phyloP scores from a whole-genome alignment of 1,140 invertebrate genomes.

The Sycophaga agraensis region DNA sequence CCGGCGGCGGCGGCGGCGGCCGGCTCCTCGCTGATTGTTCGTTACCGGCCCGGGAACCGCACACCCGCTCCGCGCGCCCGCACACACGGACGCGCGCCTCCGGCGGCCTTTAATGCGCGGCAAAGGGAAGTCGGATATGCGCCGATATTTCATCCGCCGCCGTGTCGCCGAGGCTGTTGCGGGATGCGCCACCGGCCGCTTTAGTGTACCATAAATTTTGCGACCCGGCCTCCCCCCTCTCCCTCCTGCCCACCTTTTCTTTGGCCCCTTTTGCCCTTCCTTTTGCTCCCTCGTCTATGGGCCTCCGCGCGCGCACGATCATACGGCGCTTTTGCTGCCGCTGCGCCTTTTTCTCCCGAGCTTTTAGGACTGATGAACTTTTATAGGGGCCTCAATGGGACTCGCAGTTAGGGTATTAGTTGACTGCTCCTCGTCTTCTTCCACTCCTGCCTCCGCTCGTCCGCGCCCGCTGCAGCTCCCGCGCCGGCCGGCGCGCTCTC shows the following conservation, averaged over 20 bases:
- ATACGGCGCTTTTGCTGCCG: no score
- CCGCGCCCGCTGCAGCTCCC: no score
- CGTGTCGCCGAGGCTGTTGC: slow-evolving; percentile 12
- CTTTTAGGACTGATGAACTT: not conserved
- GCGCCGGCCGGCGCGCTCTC: no score
- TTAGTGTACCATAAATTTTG: slow-evolving; percentile 21
- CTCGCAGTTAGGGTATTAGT: no score
- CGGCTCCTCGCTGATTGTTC: slow-evolving; percentile 23
- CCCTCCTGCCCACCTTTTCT: no score
- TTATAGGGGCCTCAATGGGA: not conserved
- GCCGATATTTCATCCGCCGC: slow-evolving; percentile 16
- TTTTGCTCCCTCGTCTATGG: not conserved
- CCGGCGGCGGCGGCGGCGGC: not conserved
- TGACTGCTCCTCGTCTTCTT: no score
- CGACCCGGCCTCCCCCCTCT: not conserved
- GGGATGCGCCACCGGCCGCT: slow-evolving; percentile 1
- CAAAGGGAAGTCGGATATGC: slow-evolving; percentile 8
- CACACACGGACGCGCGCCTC: not conserved
- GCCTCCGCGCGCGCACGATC: no score
- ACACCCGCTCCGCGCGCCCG: not conserved
- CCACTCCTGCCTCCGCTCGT: no score
- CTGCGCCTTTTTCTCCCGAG: not conserved
- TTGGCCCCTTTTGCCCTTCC: no score
- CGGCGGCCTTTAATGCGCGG: no score
- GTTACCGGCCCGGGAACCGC: slow-evolving; percentile 1